Conservation (phyloP, 1,140 invertebrate species). For the Drosophila santomea region DNA sequence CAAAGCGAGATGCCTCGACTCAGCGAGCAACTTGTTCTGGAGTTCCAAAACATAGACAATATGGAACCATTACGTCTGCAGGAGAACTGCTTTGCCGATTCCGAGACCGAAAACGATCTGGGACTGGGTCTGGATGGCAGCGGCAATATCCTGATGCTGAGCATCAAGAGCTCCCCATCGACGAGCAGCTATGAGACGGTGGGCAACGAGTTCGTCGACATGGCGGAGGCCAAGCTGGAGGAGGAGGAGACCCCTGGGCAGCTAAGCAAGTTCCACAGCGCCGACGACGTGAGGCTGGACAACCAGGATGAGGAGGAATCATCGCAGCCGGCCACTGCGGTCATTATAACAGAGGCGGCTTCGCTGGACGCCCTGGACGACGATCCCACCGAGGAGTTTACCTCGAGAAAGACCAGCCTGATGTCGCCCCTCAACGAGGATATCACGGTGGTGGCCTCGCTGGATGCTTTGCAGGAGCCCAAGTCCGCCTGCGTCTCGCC, state of each 20-base stretch:
- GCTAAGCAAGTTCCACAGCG: slow-evolving; percentile 72
- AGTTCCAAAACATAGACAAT: slow-evolving; percentile 73
- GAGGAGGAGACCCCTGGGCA: slow-evolving; percentile 45
- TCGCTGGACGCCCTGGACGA: slow-evolving; percentile 81
- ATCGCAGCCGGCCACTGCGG: slow-evolving; percentile 77
- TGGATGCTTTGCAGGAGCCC: slow-evolving; percentile 84
- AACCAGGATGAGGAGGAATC: slow-evolving; percentile 35
- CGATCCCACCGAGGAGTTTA: slow-evolving; percentile 75
- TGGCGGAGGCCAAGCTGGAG: slow-evolving; percentile 52
- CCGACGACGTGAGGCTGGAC: slow-evolving; percentile 65
- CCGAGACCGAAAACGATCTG: slow-evolving; percentile 62
- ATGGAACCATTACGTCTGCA: slow-evolving; percentile 76
- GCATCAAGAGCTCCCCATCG: slow-evolving; percentile 84
- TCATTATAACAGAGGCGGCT: slow-evolving; percentile 88
- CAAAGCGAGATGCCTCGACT: slow-evolving; percentile 15
- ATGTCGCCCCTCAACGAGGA: slow-evolving; percentile 82
- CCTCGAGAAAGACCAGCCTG: slow-evolving; percentile 78
- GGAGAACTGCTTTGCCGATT: slow-evolving; percentile 79
- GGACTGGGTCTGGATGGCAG: slow-evolving; percentile 60
- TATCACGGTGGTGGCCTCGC: slow-evolving; percentile 73
- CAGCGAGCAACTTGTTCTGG: slow-evolving; percentile 64
- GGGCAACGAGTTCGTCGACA: slow-evolving; percentile 80
- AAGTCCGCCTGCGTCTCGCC: slow-evolving; percentile 90
- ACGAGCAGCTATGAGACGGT: slow-evolving; percentile 84
- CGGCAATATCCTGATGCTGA: slow-evolving; percentile 64